Base-by-base conservation (phyloP, 2,113 vertebrate genomes). In the Pangasianodon hypophthalmus region DNA sequence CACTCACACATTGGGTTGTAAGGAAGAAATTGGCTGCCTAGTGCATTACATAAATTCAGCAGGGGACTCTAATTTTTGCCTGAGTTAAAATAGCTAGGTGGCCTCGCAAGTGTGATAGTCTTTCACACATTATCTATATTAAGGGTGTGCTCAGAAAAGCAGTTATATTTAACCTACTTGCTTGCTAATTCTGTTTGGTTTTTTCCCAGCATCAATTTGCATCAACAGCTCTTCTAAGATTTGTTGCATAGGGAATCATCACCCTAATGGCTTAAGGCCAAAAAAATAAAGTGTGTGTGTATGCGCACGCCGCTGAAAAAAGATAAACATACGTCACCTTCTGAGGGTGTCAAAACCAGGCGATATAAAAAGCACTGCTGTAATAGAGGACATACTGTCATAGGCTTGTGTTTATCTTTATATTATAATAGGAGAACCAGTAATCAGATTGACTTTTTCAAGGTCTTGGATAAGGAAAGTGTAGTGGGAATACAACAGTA, bases 141-240 rank as follows among this genome's bases (percentile, higher is more conserved):
- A 92, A 90, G 87, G 56, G 41, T 46, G 79, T 80, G 92, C 95
- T 95, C 94, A 95, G 94, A 96, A 95, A 94, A 93, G 88, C 92
- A 87, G 92, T 95, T 96, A 95, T 95, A 95, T 95, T 94, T 96
- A 95, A 94, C 93, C 82, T 54, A 75, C 93, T 93, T 95, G 94
- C 94, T 37, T 95, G 93, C 89, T 94, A 93, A 93, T 95, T 95
- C 93, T 91, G 82, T 93, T 92, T 94, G 94, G 92, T 88, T 89
- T 75, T 86, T 46, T 26, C 29, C 9, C 67, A 58, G 64, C 64
- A 88, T 92, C 85, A 92, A 90, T 93, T 92, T 90, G 79, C 91
- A 93, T 92, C 92, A 94, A 91, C 88, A 88, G 87, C 56, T 92
- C 64, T 85, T 94, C 93, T 93, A 6, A 84, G 83, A 91, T 94